These are phyloP conservation scores for Rhea americana DNA, from an alignment of 2,113 vertebrate genomes.

Conservation along the genomic window DNA sequence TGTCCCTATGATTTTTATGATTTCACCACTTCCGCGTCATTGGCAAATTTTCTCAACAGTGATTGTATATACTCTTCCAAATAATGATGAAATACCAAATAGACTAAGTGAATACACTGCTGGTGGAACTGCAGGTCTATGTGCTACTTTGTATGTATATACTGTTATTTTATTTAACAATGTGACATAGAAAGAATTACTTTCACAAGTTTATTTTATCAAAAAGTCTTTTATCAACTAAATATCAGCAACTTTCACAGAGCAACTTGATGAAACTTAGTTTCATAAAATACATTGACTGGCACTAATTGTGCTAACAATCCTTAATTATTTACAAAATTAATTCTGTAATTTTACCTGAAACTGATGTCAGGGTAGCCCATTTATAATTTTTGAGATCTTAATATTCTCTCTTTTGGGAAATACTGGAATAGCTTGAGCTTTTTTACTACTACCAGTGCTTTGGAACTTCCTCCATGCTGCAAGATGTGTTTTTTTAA, in stretches of 20 bases:
- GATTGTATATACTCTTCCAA: conserved; percentile 23
- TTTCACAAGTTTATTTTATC: not conserved
- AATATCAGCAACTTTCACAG: not conserved
- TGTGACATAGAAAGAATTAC: not conserved
- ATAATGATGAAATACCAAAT: conserved; percentile 17
- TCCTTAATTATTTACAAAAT: not conserved
- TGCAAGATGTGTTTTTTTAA: not conserved
- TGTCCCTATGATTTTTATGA: conserved; percentile 35
- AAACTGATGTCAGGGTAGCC: not conserved
- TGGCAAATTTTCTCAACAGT: conserved; percentile 52
- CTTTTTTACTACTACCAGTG: not conserved
- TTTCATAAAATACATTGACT: not conserved
- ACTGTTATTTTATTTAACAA: accelerated
- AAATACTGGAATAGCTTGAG: not conserved
- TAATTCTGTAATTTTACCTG: not conserved
- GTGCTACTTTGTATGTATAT: not conserved
- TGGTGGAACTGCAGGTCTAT: not conserved
- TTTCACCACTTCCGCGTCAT: conserved; percentile 18
- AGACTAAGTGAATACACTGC: not conserved
- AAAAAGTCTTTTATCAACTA: not conserved
- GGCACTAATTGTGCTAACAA: not conserved
- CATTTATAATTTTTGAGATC: not conserved
- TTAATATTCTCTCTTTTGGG: not conserved
- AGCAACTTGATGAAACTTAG: not conserved
- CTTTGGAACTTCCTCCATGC: not conserved